Evolutionary conservation across 2,797 vertebrate genomes (phyloP).

Genomic region (Apogon hyalosoma): DNA sequence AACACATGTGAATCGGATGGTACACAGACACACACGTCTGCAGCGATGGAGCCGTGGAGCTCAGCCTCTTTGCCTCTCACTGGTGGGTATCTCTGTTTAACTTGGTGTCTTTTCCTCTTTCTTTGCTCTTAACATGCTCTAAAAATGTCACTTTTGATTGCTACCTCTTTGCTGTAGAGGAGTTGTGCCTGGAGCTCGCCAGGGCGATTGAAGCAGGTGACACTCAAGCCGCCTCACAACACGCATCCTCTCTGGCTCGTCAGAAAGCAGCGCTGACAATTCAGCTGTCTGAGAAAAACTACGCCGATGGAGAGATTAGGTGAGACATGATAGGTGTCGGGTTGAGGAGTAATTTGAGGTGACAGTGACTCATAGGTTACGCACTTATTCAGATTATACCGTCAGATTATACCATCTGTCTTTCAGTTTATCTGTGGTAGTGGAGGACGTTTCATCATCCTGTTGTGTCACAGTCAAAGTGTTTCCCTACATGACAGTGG

Average conservation of each 20-base stretch:
- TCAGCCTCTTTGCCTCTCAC: constrained; percentile 76
- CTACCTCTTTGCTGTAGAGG: constrained; percentile 77
- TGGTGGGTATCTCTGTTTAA: constrained; percentile 68
- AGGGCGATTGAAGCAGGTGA: constrained; percentile 88
- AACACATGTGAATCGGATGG: constrained; percentile 62
- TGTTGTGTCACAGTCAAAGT: constrained; percentile 88
- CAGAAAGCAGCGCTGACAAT: constrained; percentile 83
- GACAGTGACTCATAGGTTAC: too few species aligned
- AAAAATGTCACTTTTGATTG: constrained; percentile 12
- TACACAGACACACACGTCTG: constrained; percentile 44
- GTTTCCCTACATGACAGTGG: constrained; percentile 87
- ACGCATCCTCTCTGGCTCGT: constrained; percentile 84
- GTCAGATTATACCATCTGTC: constrained; percentile 39
- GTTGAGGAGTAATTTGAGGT: not conserved
- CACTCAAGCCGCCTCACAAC: constrained; percentile 81
- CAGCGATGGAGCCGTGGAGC: constrained; percentile 66
- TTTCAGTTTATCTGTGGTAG: constrained; percentile 89
- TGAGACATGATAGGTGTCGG: constrained; percentile 51
- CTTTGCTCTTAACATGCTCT: not conserved
- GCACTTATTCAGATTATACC: not conserved
- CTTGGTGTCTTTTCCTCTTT: not conserved
- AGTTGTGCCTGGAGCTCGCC: constrained; percentile 84
- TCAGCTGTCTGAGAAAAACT: constrained; percentile 83
- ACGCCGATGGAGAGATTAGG: constrained; percentile 86
- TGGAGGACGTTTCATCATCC: constrained; percentile 90